Evolutionary conservation across 1,140 invertebrate species (phyloP), one percentile per base, ranked within the genome.

Genomic region (Caerostris extrusa): DNA sequence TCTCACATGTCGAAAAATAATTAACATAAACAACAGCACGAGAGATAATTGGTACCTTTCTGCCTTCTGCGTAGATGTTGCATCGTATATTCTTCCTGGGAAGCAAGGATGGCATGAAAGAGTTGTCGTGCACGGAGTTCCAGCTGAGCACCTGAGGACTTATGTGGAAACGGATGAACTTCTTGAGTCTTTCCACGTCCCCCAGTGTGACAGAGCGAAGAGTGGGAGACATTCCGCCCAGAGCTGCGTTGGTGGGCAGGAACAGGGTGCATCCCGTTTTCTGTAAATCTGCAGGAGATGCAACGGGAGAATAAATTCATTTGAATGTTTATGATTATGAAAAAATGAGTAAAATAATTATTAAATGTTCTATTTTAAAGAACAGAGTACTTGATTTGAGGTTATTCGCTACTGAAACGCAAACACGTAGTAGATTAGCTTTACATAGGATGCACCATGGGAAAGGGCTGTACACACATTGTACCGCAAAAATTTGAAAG

Each of bases 111-210:
- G 93, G 93, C 55, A 90, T 56, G 61, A 90, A 86, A 5, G 57
- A 34, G 34, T 94, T 86, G 61, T 94, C 67, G 7, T 71, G 19
- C 4, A 94, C 82, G 1, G 88, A 50, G 53, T 90, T 57, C 82
- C 88, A 86, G n/a, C 34, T 69, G 3, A 94, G 57, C 5, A 81
- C 19, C 55, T 61, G 89, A 0, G 93, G 82, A 56, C 88, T 90
- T n/a, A 94, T 60, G 34, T 94, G 93, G 64, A 69, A 90, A 0
- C 61, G 88, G 10, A 94, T 90, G 81, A 90, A 90, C 14, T 94
- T 94, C 34, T 86, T 90, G 3, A 94, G 12, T 5, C 89, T n/a
- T 5, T 85, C 57, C 1, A 64, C 56, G 14, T 94, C 88, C n/a
- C 64, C 67, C 8, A 90, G 5, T 1, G 82, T 90, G 14, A 81